Base-by-base conservation (phyloP, 1,140 invertebrate species). In the Prorops nasuta region DNA sequence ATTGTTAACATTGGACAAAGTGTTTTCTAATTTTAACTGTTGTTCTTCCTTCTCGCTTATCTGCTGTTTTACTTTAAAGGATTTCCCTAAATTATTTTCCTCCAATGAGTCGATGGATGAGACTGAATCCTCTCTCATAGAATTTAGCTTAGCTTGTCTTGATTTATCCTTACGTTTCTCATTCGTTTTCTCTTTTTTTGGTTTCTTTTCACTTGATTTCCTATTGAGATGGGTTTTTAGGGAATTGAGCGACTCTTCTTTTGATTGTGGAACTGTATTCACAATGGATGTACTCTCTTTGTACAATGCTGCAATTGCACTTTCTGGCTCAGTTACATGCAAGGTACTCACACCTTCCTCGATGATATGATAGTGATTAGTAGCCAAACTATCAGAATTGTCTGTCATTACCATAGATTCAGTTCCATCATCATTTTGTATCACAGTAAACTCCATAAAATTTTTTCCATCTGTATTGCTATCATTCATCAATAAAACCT, bases 391-490 rank as follows among this genome's bases (percentile, higher is more conserved):
- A 3, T 10, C 9, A 15, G 34, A 34, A 16, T 60, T 28, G 2
- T 58, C 49, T 15, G 51, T 20, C 15, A 66, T 48, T n/a, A 63
- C 51, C 57, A 66, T 65, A 1, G 69, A 64, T 19, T 71, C 57
- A 10, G 55, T 60, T 4, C 49, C 58, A 49, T 63, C 60, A n/a
- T 71, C 60, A 41, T 60, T 67, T 36, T 67, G 54, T 55, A 74
- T 69, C 38, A 72, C 64, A 54, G 64, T 66, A 48, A 59, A 71
- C 51, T 71, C 63, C 17, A 71, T 58, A 40, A 71, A 59, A 40
- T 66, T 56, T 43, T 71, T 63, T 17, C 49, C 52, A 15, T 62
- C 60, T 38, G 62, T 56, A 39, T 57, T 36, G 7, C 59, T 18
- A 31, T 66, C 51, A 16, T 69, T 60, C 20, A 69, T 34, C 2